These are phyloP conservation scores for Digitonthophagus gazella DNA, from an alignment of 2,888 invertebrate species.

Conservation along the genomic window DNA sequence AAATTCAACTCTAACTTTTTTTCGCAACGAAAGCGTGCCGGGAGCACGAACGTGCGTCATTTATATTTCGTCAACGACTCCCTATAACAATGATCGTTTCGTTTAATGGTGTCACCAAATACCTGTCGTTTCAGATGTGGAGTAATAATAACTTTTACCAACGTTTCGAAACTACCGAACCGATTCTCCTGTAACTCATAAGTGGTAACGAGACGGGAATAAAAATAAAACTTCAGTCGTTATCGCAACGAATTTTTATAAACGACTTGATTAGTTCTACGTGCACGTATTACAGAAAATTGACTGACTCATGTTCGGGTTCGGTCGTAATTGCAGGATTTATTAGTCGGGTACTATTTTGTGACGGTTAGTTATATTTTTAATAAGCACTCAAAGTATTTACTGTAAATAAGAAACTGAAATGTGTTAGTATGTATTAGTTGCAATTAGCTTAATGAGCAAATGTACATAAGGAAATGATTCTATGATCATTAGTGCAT, in stretches of 20 bases:
- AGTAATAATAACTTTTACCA: slow-evolving; percentile 26
- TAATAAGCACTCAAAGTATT: no score
- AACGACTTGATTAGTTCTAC: not conserved
- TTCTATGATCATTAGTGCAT: not conserved
- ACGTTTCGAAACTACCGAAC: slow-evolving; percentile 16
- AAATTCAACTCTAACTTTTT: slow-evolving; percentile 21
- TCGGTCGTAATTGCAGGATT: not conserved
- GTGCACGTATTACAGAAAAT: not conserved
- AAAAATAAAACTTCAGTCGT: not conserved
- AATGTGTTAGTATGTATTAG: no score
- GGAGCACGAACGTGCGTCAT: slow-evolving; percentile 4
- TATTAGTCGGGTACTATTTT: no score
- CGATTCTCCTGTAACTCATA: slow-evolving; percentile 1
- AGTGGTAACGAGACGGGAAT: not conserved
- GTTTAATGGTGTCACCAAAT: slow-evolving; percentile 31
- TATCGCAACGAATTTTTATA: not conserved
- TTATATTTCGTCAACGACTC: slow-evolving; percentile 30
- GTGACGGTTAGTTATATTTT: not conserved
- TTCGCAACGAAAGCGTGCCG: slow-evolving; percentile 21
- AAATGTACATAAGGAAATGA: not conserved
- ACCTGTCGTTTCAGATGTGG: slow-evolving; percentile 25
- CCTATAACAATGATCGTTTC: slow-evolving; percentile 29
- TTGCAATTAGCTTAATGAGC: not conserved
- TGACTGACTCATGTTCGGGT: not conserved
- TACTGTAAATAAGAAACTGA: no score